These are phyloP conservation scores for Megalopta genalis DNA, from an alignment of 1,140 invertebrate genomes.

Conservation along the genomic window DNA sequence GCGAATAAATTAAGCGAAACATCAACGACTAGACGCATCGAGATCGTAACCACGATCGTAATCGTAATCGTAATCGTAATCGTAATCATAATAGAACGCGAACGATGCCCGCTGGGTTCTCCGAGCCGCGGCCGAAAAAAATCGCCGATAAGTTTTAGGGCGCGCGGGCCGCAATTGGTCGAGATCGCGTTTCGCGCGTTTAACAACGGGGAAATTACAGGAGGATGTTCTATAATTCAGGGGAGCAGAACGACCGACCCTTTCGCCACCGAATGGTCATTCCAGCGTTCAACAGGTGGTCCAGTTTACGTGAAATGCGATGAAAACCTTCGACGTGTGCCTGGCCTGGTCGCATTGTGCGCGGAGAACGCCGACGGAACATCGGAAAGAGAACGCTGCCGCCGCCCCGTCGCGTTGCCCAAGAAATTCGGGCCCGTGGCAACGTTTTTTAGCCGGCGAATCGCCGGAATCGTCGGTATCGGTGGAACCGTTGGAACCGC, in stretches of 20 bases:
- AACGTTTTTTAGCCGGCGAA: neutral
- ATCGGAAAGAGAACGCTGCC: neutral
- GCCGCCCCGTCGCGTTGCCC: neutral
- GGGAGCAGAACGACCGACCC: slow-evolving; percentile 59
- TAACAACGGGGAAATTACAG: slow-evolving; percentile 60
- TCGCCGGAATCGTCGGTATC: neutral
- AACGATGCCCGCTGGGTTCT: neutral
- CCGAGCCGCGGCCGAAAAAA: neutral
- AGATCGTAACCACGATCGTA: no score
- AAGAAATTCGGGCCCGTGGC: neutral
- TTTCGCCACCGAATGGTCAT: slow-evolving; percentile 68
- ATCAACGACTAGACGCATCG: neutral
- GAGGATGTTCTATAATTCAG: slow-evolving; percentile 68
- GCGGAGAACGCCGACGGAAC: slow-evolving; percentile 1
- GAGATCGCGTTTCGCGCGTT: slow-evolving; percentile 40
- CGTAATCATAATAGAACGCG: neutral
- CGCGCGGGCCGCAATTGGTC: slow-evolving; percentile 18
- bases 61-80: no score
- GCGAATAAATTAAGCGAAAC: neutral
- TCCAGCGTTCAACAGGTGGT: slow-evolving; percentile 70
- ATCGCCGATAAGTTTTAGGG: slow-evolving; percentile 30
- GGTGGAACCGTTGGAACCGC: no score
- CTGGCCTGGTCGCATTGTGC: slow-evolving; percentile 23
- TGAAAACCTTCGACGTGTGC: slow-evolving; percentile 56
- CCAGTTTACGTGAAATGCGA: slow-evolving; percentile 66